Percentiles rank a stretch among this genome's conserved stretches.
These are phyloP conservation scores for Latrodectus elegans DNA, from an alignment of 2,888 invertebrate species.

Conservation along the genomic window DNA sequence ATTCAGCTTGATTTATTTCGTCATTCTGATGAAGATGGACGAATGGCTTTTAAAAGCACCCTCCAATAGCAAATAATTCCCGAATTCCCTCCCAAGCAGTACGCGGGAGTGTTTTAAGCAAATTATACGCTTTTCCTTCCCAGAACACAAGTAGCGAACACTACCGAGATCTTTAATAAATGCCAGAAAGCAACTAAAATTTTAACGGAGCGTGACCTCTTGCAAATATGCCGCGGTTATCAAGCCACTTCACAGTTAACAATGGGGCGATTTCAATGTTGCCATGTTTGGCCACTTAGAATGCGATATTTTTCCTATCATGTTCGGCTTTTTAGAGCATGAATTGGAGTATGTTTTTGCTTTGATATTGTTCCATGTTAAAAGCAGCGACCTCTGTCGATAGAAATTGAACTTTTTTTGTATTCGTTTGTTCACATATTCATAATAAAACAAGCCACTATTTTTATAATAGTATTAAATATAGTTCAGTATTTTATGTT, in stretches of 20 bases:
- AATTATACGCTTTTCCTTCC: constrained; percentile 47
- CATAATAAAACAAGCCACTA: too few species aligned
- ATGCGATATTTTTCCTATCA: too few species aligned
- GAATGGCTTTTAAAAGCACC: constrained; percentile 37
- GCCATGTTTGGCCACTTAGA: constrained; percentile 25
- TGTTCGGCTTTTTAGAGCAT: too few species aligned
- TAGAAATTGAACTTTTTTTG: too few species aligned
- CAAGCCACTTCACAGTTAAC: constrained; percentile 2
- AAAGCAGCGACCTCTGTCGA: too few species aligned
- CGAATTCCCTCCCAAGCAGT: constrained; percentile 28
- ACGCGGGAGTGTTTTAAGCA: constrained; percentile 45
- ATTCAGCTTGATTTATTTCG: constrained; percentile 32
- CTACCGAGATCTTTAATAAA: constrained; percentile 58
- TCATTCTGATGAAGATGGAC: constrained; percentile 28
- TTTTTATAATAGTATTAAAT: too few species aligned
- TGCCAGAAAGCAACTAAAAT: constrained; percentile 46
- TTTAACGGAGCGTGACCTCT: constrained; percentile 59
- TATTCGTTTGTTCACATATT: too few species aligned
- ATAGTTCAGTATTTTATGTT: too few species aligned
- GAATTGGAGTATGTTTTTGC: too few species aligned
- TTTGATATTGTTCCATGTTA: too few species aligned
- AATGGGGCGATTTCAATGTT: not conserved
- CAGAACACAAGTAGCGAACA: constrained; percentile 30
- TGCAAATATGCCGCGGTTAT: constrained; percentile 58
- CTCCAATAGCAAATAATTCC: constrained; percentile 41